Evolutionary conservation across 2,888 invertebrate species (phyloP), one percentile per base, ranked within the genome.

Genomic region (Thymelicus lineola): DNA sequence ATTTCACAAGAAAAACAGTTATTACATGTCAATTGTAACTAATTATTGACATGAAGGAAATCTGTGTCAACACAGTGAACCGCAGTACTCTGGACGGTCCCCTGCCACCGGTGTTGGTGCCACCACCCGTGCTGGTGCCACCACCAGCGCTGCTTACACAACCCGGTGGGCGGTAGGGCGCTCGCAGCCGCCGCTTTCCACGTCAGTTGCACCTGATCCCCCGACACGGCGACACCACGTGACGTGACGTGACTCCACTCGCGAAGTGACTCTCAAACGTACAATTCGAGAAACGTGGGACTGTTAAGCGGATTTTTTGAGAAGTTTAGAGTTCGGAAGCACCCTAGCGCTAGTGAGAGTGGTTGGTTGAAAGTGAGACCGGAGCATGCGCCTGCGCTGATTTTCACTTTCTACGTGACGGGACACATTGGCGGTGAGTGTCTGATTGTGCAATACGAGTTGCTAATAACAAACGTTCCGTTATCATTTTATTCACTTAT

Each of bases 331-430:
- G 17, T 48, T 70, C 28, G 50, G 57, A 61, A 73, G 57, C 66
- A 66, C 15, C 48, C 55, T 62, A 36, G 53, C 48, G 69, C 17
- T 36, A 85, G 87, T 86, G 88, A 85, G 86, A 85, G 88, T 84
- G 87, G 81, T 81, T 77, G 83, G 62, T 57, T 79, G 82, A 84
- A 84, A 87, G 89, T 89, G 87, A 82, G 83, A 80, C 78, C 83
- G 84, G 82, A 85, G 89, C 77, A 90, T 91, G 91, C 88, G 77
- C 77, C 80, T 75, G 75, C 82, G 80, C 83, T 79, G 82, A 84
- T 83, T 90, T 92, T 91, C 91, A 90, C 92, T 91, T 91, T 92
- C 92, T 86, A 88, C 85, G 81, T 78, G 75, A 81, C 86, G 88
- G 89, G 88, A 88, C 87, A 85, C 81, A 80, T 79, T 80, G 77